A percentile compares a stretch with the other conserved stretches of the same genome.
These are phyloP conservation scores for Thaumetopoea pityocampa DNA, from an alignment of 1,140 invertebrate species.

Conservation along the genomic window DNA sequence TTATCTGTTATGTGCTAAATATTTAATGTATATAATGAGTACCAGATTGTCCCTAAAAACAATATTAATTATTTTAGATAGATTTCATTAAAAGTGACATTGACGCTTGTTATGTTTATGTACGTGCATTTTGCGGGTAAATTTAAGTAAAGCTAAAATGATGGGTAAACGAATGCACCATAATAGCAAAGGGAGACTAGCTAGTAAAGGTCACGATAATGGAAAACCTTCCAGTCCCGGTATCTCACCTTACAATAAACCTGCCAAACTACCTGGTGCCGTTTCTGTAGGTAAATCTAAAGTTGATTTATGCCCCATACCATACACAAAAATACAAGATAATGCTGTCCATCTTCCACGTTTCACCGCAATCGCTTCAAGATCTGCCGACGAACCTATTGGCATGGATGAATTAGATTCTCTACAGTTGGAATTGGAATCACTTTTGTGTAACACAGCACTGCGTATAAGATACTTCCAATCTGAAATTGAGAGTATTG, in stretches of 20 bases:
- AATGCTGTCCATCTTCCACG: conserved; percentile 57
- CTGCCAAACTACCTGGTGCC: conserved; percentile 57
- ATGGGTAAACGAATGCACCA: conserved; percentile 73
- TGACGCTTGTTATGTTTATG: conserved; percentile 10
- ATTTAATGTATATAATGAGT: neutral
- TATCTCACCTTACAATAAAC: conserved; percentile 66
- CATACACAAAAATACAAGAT: conserved; percentile 63
- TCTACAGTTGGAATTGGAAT: conserved; percentile 92
- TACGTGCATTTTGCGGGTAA: conserved; percentile 45
- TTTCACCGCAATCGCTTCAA: conserved; percentile 55
- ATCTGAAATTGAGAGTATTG: conserved; percentile 83
- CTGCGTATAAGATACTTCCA: conserved; percentile 85
- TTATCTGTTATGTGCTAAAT: too few relatives aligned
- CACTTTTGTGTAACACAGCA: conserved; percentile 87
- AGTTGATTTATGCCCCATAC: conserved; percentile 59
- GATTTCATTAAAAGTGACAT: neutral
- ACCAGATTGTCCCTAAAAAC: conserved; percentile 1
- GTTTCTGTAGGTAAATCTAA: conserved; percentile 62
- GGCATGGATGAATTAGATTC: conserved; percentile 88
- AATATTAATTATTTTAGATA: neutral
- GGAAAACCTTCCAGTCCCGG: conserved; percentile 72
- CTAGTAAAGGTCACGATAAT: conserved; percentile 66
- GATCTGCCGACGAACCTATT: conserved; percentile 70
- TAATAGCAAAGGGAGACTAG: conserved; percentile 66
- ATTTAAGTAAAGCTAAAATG: conserved; percentile 58